These are phyloP conservation scores for Chrosomus eos DNA, from an alignment of 2,797 vertebrate genomes.

Conservation along the genomic window DNA sequence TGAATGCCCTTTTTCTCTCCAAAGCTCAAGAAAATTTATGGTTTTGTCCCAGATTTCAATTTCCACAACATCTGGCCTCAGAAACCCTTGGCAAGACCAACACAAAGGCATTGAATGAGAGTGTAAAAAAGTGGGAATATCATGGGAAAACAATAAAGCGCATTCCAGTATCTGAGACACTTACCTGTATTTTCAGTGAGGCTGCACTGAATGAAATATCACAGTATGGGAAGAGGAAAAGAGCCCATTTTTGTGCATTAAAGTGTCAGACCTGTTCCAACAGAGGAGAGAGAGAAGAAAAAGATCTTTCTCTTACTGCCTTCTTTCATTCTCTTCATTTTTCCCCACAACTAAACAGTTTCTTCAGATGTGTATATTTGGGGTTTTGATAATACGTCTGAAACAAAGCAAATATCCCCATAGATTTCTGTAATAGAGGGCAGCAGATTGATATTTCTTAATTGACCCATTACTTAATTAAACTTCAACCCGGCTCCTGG, in stretches of 20 bases:
- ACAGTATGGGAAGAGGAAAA: neutral
- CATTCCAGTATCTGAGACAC: neutral
- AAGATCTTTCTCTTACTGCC: neutral
- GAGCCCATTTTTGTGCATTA: constrained; percentile 15
- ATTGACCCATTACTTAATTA: neutral
- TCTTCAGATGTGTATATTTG: constrained; percentile 9
- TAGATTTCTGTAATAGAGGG: neutral
- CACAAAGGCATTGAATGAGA: neutral
- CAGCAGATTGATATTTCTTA: neutral
- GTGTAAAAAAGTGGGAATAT: neutral
- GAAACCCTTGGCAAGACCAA: neutral
- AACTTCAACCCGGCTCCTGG: neutral
- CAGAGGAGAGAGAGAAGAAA: constrained; percentile 14
- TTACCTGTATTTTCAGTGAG: neutral
- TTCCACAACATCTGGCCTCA: constrained; percentile 34
- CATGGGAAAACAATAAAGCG: neutral
- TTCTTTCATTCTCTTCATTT: neutral
- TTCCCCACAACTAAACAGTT: neutral
- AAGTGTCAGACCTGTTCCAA: constrained; percentile 18
- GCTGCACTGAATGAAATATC: constrained; percentile 6
- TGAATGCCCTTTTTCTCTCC: neutral
- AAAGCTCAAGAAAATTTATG: constrained; percentile 11
- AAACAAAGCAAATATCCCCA: neutral
- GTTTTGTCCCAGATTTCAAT: constrained; percentile 26
- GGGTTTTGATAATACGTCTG: neutral